Evolutionary conservation across 1,140 invertebrate species (phyloP).

Genomic region (Eulimnadia texana): DNA sequence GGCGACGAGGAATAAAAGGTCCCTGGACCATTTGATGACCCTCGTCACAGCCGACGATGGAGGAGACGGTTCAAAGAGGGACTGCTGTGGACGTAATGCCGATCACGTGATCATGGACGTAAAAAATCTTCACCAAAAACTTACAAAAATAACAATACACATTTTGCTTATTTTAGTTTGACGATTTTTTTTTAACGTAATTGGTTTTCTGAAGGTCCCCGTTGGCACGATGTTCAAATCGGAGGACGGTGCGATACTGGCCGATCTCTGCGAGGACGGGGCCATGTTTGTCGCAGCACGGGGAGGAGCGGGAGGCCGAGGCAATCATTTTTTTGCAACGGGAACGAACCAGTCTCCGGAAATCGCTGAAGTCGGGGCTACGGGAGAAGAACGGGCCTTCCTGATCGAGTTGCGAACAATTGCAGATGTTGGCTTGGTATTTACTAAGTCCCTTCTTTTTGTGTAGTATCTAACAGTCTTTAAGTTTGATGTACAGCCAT

Average conservation of each 20-base stretch:
- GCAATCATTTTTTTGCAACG: slow-evolving; percentile 81
- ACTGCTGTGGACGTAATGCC: slow-evolving; percentile 77
- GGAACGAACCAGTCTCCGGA: slow-evolving; percentile 65
- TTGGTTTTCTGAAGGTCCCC: slow-evolving; percentile 49
- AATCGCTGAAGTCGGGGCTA: slow-evolving; percentile 73
- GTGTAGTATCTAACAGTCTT: too few species aligned
- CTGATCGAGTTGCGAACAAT: slow-evolving; percentile 76
- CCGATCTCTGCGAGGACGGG: slow-evolving; percentile 51
- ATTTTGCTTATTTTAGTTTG: too few species aligned
- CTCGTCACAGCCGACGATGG: slow-evolving; percentile 50
- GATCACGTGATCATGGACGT: slow-evolving; percentile 53
- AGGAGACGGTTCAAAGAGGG: slow-evolving; percentile 51
- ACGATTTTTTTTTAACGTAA: not conserved
- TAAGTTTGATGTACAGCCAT: too few species aligned
- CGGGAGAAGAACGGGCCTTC: slow-evolving; percentile 59
- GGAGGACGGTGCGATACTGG: slow-evolving; percentile 42
- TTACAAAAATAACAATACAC: too few species aligned
- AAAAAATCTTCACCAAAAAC: slow-evolving; percentile 11
- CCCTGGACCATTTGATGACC: slow-evolving; percentile 49
- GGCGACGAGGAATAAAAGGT: slow-evolving; percentile 49
- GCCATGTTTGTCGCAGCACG: slow-evolving; percentile 82
- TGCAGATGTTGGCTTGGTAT: slow-evolving; percentile 81
- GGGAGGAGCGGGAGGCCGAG: slow-evolving; percentile 88
- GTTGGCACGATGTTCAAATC: slow-evolving; percentile 65
- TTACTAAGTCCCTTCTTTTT: not conserved